Conservation (phyloP, 2,888 invertebrate species). For the Copidosoma aretas region DNA sequence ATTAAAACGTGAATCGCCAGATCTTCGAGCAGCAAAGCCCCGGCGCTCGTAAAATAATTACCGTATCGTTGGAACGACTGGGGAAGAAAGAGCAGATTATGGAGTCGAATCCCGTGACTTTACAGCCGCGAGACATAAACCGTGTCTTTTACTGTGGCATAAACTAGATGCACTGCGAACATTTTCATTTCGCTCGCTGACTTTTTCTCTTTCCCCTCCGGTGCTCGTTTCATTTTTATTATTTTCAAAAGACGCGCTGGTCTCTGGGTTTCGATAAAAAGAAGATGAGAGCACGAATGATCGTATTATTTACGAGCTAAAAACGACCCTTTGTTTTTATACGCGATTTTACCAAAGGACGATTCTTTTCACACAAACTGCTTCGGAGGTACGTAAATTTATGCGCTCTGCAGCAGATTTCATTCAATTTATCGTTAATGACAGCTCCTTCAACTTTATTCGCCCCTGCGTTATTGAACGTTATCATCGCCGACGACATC, state of each 20-base stretch:
- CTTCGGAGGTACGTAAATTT: too few relatives aligned
- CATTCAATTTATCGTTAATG: too few relatives aligned
- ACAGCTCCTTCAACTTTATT: too few relatives aligned
- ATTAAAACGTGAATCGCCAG: constrained; percentile 15
- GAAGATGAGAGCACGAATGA: constrained; percentile 23
- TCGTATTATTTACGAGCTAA: constrained; percentile 18
- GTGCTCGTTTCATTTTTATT: too few relatives aligned
- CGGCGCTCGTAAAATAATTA: constrained; percentile 39
- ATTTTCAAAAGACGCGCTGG: constrained; percentile 9
- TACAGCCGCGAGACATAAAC: constrained; percentile 29
- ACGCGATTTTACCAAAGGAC: too few relatives aligned
- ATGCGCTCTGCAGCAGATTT: too few relatives aligned
- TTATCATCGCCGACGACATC: too few relatives aligned
- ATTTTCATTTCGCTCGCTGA: constrained; percentile 26
- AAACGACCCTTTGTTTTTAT: constrained; percentile 9
- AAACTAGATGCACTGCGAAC: constrained; percentile 33
- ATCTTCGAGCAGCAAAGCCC: constrained; percentile 16
- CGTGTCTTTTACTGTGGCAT: constrained; percentile 19
- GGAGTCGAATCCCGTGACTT: constrained; percentile 10
- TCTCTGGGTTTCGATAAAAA: background rate
- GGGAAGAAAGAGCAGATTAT: constrained; percentile 23
- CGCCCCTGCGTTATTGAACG: too few relatives aligned
- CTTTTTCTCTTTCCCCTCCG: background rate
- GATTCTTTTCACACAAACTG: too few relatives aligned
- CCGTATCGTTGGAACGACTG: constrained; percentile 32